These are phyloP conservation scores for Phainopepla nitens DNA, from an alignment of 2,113 vertebrate genomes.

Conservation along the genomic window DNA sequence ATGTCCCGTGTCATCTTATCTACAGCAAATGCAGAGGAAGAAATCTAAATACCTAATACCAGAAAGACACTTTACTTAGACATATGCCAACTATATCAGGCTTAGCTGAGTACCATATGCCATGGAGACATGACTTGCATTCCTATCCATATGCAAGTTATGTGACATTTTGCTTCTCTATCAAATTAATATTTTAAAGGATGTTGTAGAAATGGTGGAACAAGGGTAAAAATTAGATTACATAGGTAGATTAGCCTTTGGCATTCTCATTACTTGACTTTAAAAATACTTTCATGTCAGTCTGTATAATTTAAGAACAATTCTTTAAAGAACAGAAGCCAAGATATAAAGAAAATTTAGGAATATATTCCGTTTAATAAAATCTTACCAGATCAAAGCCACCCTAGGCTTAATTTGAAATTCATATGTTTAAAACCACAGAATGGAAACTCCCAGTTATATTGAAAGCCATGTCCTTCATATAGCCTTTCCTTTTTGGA, in stretches of 20 bases:
- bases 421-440: background rate
- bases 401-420: background rate
- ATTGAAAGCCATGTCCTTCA: background rate
- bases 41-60: conserved; percentile 2
- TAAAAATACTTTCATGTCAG: background rate
- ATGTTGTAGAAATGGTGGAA: background rate
- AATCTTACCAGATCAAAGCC: background rate
- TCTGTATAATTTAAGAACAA: background rate
- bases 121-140: background rate
- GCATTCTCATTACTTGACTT: background rate
- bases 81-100: background rate
- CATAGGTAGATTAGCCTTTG: background rate
- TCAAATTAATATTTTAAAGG: background rate
- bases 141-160: background rate
- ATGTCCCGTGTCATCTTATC: background rate
- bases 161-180: background rate
- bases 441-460: background rate
- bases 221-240: background rate
- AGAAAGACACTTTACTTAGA: background rate
- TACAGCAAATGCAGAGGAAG: background rate
- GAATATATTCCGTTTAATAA: background rate
- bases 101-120: conserved; percentile 21
- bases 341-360: background rate
- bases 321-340: background rate
- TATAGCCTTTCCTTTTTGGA: background rate